These are phyloP conservation scores for Leuciscus waleckii DNA, from an alignment of 2,797 vertebrate species.

Conservation along the genomic window DNA sequence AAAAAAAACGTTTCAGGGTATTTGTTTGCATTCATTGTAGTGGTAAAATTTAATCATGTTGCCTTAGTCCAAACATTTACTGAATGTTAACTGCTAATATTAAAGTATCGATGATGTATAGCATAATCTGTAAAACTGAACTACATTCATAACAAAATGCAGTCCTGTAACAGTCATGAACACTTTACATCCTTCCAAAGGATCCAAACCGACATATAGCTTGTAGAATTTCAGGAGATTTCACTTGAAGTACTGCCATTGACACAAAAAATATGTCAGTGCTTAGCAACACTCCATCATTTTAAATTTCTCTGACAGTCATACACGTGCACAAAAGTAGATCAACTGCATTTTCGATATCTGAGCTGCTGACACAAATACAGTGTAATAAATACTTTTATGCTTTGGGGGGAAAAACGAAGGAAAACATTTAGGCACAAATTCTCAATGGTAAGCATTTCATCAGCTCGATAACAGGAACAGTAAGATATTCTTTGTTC, in stretches of 20 bases:
- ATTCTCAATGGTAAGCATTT: not conserved
- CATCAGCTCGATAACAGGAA: not conserved
- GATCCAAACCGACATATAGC: not conserved
- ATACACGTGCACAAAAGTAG: conserved; percentile 9
- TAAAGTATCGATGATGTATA: conserved; percentile 6
- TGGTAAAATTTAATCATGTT: conserved; percentile 33
- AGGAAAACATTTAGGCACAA: not conserved
- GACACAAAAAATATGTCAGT: conserved; percentile 2
- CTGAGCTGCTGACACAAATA: not conserved
- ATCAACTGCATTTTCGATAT: not conserved
- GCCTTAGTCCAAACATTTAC: conserved; percentile 46
- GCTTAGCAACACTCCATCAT: not conserved
- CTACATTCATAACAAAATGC: conserved; percentile 30
- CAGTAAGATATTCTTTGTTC: not conserved
- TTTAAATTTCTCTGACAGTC: conserved; percentile 17
- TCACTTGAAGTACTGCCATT: conserved; percentile 10
- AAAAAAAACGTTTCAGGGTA: conserved; percentile 38
- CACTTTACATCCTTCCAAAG: not conserved
- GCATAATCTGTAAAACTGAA: conserved; percentile 24
- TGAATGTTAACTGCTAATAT: conserved; percentile 36
- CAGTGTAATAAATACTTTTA: conserved; percentile 13
- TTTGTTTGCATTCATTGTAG: conserved; percentile 42
- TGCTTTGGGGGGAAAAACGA: not conserved
- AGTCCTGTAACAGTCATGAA: conserved; percentile 11
- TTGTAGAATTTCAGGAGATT: conserved; percentile 1